Evolutionary conservation across 2,113 vertebrate species (phyloP), one percentile per base, ranked within the genome.

Genomic region (Tychaedon coryphoeus): DNA sequence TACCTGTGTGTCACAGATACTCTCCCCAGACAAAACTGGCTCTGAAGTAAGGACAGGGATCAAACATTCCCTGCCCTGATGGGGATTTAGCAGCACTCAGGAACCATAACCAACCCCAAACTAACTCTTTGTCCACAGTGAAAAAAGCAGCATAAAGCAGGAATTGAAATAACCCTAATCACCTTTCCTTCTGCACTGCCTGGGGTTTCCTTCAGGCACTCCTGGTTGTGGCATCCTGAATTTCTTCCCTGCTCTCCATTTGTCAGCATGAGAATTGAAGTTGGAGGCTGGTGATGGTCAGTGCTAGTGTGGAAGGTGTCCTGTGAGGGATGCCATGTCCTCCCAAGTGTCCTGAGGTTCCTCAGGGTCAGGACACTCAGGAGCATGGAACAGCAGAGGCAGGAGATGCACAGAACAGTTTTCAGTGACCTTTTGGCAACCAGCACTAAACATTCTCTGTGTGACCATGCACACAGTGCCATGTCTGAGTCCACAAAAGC

Each of bases 391-490:
- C 0, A 67, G 54, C 38, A 57, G 34, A 15, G 2, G 2, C 28
- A 56, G 65, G 28, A 87, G 57, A 48, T 6, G 33, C 28, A 48
- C 14, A 29, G 24, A 56, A 7, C 4, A 19, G 19, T 24, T 86
- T 57, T 29, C 4, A 0, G 24, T 43, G 66, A 48, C n/a, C n/a
- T 72, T 82, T 36, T 61, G 60, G 57, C 48, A 60, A 8, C 38
- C 28, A 61, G 5, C 29, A 17, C 17, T 7, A 6, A 71, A 20
- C 20, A 22, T 16, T 23, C 8, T 5, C 76, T 6, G 20, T 19
- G 53, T 17, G 48, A 53, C 43, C 16, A 2, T 0, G 14, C 7
- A 1, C 57, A 8, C 0, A 0, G 14, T 10, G 14, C 14, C 48
- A 8, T 0, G 4, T 8, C 76, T 5, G 56, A 36, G 28, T 4